These are phyloP conservation scores for Lycocerus yunnanus DNA, from an alignment of 2,888 invertebrate genomes.

Conservation along the genomic window DNA sequence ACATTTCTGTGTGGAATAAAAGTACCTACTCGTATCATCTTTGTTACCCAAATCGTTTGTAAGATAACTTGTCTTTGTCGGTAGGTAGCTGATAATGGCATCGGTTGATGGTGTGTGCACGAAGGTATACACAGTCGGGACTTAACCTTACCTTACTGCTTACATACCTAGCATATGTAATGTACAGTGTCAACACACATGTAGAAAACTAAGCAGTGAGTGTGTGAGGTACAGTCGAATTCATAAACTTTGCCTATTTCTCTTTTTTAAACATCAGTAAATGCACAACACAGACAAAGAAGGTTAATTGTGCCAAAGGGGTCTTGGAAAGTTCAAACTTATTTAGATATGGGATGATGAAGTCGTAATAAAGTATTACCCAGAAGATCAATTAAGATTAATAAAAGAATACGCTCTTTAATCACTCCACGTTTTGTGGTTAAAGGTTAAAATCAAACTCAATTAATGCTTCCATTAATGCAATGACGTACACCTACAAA, in stretches of 20 bases:
- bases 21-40: constrained; percentile 25
- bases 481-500: neutral
- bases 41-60: constrained; percentile 22
- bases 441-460: constrained; percentile 15
- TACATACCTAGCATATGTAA: constrained; percentile 35
- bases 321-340: constrained; percentile 18
- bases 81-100: constrained; percentile 54
- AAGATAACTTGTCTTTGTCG: constrained; percentile 46
- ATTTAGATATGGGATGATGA: constrained; percentile 15
- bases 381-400: constrained; percentile 11
- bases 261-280: neutral
- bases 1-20: constrained; percentile 29
- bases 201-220: constrained; percentile 48
- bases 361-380: constrained; percentile 7
- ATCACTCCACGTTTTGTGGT: constrained; percentile 1
- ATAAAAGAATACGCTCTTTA: constrained; percentile 9
- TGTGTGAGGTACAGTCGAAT: constrained; percentile 47
- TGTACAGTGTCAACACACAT: constrained; percentile 53
- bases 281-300: neutral
- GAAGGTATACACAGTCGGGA: constrained; percentile 46
- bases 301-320: constrained; percentile 15
- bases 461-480: neutral
- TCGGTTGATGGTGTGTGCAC: constrained; percentile 48
- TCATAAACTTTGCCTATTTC: neutral
- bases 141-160: constrained; percentile 54